Conservation (phyloP, 2,113 vertebrate genomes). For the Erpornis zantholeuca region DNA sequence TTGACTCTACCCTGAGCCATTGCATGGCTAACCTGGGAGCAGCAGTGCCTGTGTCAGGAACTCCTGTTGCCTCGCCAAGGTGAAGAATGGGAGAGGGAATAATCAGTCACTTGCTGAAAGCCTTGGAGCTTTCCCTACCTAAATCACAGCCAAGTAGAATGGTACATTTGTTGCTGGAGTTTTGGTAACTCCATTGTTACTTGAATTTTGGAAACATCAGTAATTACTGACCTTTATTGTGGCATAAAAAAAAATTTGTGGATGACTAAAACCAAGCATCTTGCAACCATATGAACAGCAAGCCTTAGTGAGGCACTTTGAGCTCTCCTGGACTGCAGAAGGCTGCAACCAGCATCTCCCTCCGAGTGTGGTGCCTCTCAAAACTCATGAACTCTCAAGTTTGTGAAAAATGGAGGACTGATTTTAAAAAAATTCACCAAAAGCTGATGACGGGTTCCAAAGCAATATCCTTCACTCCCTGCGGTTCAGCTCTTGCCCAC, state of each 20-base stretch:
- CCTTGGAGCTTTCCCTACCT: neutral
- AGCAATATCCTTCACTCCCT: neutral
- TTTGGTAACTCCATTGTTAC: neutral
- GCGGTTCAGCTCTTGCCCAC: neutral
- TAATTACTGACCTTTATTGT: neutral
- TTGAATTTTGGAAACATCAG: neutral
- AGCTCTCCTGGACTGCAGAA: neutral
- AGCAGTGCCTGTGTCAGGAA: neutral
- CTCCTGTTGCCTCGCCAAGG: neutral
- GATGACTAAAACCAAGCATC: neutral
- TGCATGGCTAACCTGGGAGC: neutral
- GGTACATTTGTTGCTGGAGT: neutral
- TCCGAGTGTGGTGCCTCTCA: neutral
- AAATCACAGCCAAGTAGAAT: neutral
- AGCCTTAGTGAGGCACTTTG: neutral
- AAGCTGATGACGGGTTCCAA: rapidly evolving
- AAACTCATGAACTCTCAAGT: neutral
- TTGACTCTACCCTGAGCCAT: neutral
- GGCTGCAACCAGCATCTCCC: neutral
- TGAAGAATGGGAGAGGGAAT: neutral
- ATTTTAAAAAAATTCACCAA: neutral
- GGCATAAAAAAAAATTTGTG: neutral
- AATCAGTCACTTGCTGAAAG: neutral
- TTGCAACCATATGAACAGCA: neutral
- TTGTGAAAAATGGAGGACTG: neutral